A percentile compares a stretch with the other conserved stretches of the same genome.
phyloP scores from a whole-genome alignment of 2,888 invertebrate genomes.

The Drosophila ustulata region DNA sequence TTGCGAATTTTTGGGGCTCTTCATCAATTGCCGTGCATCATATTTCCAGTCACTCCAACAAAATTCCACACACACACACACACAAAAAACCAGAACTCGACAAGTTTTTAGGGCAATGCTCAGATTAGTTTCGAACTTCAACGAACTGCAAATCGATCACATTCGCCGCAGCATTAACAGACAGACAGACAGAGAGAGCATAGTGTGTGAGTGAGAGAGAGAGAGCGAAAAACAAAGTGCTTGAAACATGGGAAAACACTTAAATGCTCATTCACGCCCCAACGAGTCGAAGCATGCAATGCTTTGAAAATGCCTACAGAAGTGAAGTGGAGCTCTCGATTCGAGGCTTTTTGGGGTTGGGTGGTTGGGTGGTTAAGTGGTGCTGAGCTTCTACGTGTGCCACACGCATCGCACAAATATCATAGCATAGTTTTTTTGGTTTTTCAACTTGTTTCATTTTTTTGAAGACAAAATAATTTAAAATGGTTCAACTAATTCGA shows the following conservation, averaged over 20 bases:
- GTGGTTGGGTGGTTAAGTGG: not conserved
- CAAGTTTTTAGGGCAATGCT: conserved; percentile 4
- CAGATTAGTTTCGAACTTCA: conserved; percentile 14
- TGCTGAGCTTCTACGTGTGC: not conserved
- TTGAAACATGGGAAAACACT: conserved; percentile 55
- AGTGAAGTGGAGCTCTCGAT: not conserved
- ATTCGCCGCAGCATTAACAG: conserved; percentile 3
- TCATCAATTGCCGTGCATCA: conserved; percentile 12
- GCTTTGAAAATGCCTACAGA: conserved; percentile 30
- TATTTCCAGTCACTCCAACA: conserved; percentile 8
- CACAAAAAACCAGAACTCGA: not conserved
- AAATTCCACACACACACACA: not conserved
- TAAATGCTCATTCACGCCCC: conserved; percentile 55
- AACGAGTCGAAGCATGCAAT: conserved; percentile 36
- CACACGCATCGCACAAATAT: too few species aligned
- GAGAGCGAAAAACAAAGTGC: conserved; percentile 13
- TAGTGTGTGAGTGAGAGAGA: not conserved
- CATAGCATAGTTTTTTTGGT: too few species aligned
- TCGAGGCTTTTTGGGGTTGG: too few species aligned
- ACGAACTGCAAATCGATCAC: conserved; percentile 13
- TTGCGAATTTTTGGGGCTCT: conserved; percentile 11
- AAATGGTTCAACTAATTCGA: too few species aligned
- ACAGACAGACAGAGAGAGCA: not conserved
- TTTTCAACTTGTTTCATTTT: too few species aligned
- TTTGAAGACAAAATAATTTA: too few species aligned